Evolutionary conservation across 2,797 vertebrate species (phyloP).

Genomic region (Zalophus californianus): DNA sequence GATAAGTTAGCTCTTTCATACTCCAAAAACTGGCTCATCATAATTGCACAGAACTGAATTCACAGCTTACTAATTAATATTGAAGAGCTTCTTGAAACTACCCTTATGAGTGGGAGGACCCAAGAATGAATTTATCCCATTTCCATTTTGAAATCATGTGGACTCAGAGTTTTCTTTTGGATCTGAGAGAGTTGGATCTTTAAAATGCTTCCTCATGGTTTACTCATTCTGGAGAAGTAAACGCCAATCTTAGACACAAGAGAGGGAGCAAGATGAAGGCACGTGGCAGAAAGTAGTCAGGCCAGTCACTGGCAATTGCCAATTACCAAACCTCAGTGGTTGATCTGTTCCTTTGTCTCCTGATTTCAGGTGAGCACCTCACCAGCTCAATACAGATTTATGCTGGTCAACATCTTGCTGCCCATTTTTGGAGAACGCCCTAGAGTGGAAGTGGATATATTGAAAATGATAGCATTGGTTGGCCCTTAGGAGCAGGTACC

Average conservation of each 20-base stretch:
- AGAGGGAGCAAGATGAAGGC: neutral
- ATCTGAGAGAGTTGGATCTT: conserved; percentile 68
- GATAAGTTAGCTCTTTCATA: conserved; percentile 90
- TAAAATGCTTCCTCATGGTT: conserved; percentile 68
- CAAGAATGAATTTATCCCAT: conserved; percentile 84
- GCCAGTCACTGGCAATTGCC: neutral
- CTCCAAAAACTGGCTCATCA: conserved; percentile 86
- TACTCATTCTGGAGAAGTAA: conserved; percentile 57
- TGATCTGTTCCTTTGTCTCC: neutral
- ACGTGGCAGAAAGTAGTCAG: neutral
- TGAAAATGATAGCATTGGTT: conserved; percentile 42
- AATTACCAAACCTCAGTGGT: neutral
- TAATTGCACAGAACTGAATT: conserved; percentile 87
- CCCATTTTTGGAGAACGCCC: conserved; percentile 42
- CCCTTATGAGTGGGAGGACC: conserved; percentile 79
- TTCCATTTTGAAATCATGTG: conserved; percentile 85
- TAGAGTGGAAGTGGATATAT: conserved; percentile 27
- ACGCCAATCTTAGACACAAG: neutral
- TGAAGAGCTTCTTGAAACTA: conserved; percentile 85
- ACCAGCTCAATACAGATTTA: neutral
- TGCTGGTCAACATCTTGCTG: conserved; percentile 18
- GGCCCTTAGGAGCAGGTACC: conserved; percentile 70
- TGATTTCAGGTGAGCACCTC: conserved; percentile 59
- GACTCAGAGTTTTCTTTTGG: conserved; percentile 82
- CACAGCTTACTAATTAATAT: conserved; percentile 90